These are phyloP conservation scores for Rousettus madagascariensis DNA, from an alignment of 2,797 vertebrate genomes.

Conservation along the genomic window DNA sequence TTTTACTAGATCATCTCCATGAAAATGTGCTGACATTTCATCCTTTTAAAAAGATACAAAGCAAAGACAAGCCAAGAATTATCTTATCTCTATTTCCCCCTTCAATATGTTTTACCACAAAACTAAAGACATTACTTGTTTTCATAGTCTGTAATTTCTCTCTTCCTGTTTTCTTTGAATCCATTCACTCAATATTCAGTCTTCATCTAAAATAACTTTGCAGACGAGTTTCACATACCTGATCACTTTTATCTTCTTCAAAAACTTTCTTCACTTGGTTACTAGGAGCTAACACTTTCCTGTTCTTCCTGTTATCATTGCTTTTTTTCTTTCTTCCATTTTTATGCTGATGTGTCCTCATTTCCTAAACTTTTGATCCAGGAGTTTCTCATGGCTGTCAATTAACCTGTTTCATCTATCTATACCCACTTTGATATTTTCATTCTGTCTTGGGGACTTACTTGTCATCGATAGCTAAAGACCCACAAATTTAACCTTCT, in stretches of 20 bases:
- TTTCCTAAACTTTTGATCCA: background rate
- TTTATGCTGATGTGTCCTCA: background rate
- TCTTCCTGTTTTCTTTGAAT: background rate
- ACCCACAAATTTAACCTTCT: background rate
- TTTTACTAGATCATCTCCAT: background rate
- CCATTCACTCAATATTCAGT: background rate
- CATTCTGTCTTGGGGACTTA: background rate
- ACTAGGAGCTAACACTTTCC: background rate
- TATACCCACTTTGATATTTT: background rate
- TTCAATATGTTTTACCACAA: background rate
- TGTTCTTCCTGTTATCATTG: background rate
- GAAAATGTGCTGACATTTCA: background rate
- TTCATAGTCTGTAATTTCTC: background rate
- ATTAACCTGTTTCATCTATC: background rate
- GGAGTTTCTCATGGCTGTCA: background rate
- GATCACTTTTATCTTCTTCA: background rate
- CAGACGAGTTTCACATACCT: background rate
- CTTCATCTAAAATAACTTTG: background rate
- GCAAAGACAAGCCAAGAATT: background rate
- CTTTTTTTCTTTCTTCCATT: background rate
- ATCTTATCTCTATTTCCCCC: background rate
- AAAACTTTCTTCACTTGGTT: background rate
- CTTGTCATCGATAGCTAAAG: background rate
- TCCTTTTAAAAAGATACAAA: background rate
- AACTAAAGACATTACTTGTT: background rate